Evolutionary conservation across 2,113 vertebrate genomes (phyloP).

Genomic region (Orientallactaga bullata): DNA sequence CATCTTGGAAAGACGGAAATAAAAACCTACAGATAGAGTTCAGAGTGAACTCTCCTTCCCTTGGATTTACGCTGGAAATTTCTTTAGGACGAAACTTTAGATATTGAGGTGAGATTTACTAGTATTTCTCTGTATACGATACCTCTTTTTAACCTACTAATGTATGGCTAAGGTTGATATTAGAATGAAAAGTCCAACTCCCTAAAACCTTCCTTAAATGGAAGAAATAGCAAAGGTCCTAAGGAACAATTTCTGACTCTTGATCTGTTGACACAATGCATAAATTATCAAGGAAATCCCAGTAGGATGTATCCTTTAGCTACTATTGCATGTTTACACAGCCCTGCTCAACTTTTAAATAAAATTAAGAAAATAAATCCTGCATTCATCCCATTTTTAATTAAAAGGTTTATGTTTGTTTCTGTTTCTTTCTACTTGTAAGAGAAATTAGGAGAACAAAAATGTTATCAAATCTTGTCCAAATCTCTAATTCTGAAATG

Average conservation of each 20-base stretch:
- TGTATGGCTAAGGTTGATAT: neutral
- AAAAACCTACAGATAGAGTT: neutral
- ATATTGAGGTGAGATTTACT: slow-evolving; percentile 61
- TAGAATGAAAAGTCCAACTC: neutral
- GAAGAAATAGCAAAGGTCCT: slow-evolving; percentile 14
- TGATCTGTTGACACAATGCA: neutral
- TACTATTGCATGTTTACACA: slow-evolving; percentile 1
- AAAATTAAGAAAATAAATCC: slow-evolving; percentile 47
- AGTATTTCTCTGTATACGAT: slow-evolving; percentile 22
- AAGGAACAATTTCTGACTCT: neutral
- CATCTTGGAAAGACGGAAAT: neutral
- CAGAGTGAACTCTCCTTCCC: neutral
- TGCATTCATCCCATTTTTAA: neutral
- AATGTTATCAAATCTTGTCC: slow-evolving; percentile 1
- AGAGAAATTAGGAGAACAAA: slow-evolving; percentile 45
- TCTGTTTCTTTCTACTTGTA: neutral
- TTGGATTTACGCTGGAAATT: slow-evolving; percentile 41
- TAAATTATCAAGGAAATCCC: slow-evolving; percentile 21
- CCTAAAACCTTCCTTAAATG: slow-evolving; percentile 12
- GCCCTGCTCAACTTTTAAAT: slow-evolving; percentile 11
- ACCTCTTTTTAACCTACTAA: neutral
- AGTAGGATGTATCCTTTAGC: neutral
- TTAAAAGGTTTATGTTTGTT: slow-evolving; percentile 16
- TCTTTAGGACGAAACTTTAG: slow-evolving; percentile 56
- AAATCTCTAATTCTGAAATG: slow-evolving; percentile 48